A percentile compares a stretch with the other conserved stretches of the same genome.
Evolutionary conservation across 2,888 invertebrate genomes (phyloP).

Genomic region (Amiota communis): DNA sequence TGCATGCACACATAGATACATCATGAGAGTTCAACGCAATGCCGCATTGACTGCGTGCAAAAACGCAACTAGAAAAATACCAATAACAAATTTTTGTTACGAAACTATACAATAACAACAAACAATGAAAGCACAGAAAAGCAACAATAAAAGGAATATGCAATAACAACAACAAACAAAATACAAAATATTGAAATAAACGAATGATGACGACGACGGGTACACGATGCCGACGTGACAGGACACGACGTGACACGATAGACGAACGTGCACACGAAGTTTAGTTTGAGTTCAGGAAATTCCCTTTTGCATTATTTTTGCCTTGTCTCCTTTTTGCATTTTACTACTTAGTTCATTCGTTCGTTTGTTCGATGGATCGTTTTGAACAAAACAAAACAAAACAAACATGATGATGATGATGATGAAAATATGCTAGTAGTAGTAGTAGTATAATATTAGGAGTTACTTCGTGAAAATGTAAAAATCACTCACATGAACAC

Average conservation of each 20-base stretch:
- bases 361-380: too few species aligned
- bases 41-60: constrained; percentile 1
- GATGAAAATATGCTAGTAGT: too few species aligned
- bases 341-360: too few species aligned
- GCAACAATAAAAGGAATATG: background rate
- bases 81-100: background rate
- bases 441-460: background rate
- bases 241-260: background rate
- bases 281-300: too few species aligned
- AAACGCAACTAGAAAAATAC: background rate
- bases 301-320: too few species aligned
- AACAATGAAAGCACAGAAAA: background rate
- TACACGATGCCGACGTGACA: background rate
- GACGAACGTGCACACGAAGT: constrained; percentile 3
- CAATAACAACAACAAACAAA: constrained; percentile 5
- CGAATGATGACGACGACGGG: too few species aligned
- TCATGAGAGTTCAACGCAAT: background rate
- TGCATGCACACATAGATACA: background rate
- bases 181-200: too few species aligned
- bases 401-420: too few species aligned
- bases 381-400: too few species aligned
- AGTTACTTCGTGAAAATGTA: constrained; percentile 21
- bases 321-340: too few species aligned
- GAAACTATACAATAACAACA: constrained; percentile 6
- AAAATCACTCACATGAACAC: background rate